Evolutionary conservation across 1,140 invertebrate species (phyloP).

Genomic region (Lasioglossum albipes): DNA sequence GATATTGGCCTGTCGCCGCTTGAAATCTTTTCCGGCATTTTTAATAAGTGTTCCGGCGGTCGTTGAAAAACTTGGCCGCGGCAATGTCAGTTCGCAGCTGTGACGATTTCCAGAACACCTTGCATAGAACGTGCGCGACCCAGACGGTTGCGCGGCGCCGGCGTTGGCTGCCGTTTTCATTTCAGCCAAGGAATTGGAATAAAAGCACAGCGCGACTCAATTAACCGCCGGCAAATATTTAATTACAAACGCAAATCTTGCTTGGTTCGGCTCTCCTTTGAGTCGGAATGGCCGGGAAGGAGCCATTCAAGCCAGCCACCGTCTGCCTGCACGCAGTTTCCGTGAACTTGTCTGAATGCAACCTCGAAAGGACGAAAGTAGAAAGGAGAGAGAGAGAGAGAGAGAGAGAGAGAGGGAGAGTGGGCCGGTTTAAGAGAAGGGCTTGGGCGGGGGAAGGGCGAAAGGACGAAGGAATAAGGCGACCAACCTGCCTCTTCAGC

Average conservation of each 20-base stretch:
- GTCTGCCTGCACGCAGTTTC: constrained; percentile 52
- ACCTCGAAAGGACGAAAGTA: neutral
- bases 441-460: neutral
- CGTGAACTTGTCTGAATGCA: constrained; percentile 49
- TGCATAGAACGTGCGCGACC: constrained; percentile 8
- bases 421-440: too few species aligned
- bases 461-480: constrained; percentile 35
- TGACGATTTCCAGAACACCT: constrained; percentile 22
- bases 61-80: neutral
- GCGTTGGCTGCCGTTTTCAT: constrained; percentile 45
- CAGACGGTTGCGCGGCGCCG: constrained; percentile 8
- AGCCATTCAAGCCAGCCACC: constrained; percentile 54
- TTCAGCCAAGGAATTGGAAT: constrained; percentile 63
- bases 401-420: too few species aligned
- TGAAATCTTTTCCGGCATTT: neutral
- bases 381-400: neutral
- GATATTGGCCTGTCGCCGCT: too few species aligned
- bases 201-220: constrained; percentile 65
- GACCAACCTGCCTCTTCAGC: constrained; percentile 11
- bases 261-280: constrained; percentile 52
- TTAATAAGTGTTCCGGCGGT: neutral
- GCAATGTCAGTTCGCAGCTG: neutral
- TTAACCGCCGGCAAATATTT: constrained; percentile 66
- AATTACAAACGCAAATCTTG: constrained; percentile 65
- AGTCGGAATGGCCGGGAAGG: constrained; percentile 32